Conservation (phyloP, 2,797 vertebrate species). For the Acestrorhynchus altus region DNA sequence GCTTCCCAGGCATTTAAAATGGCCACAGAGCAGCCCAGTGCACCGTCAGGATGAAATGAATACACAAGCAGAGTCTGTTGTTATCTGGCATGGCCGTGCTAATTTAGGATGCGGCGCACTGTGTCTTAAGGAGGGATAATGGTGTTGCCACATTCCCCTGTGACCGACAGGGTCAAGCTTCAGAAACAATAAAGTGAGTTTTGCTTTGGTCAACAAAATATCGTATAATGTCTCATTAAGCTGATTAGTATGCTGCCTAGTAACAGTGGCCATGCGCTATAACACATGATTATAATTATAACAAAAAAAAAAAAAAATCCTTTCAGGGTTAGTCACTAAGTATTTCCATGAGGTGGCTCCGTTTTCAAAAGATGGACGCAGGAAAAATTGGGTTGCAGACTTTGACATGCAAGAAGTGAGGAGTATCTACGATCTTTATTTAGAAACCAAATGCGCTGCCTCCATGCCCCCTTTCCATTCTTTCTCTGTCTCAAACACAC, state of each 20-base stretch:
- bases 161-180: slow-evolving; percentile 93
- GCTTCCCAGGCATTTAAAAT: slow-evolving; percentile 58
- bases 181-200: slow-evolving; percentile 93
- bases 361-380: slow-evolving; percentile 78
- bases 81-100: slow-evolving; percentile 52
- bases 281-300: slow-evolving; percentile 95
- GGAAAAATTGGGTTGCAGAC: slow-evolving; percentile 77
- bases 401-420: slow-evolving; percentile 54
- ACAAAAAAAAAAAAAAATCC: slow-evolving; percentile 82
- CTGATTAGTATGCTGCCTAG: slow-evolving; percentile 98
- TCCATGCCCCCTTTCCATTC: background rate
- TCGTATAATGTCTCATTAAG: slow-evolving; percentile 99
- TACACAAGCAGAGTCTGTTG: slow-evolving; percentile 59
- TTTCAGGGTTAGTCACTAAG: slow-evolving; percentile 88
- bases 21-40: slow-evolving; percentile 54
- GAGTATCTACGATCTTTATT: slow-evolving; percentile 32
- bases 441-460: slow-evolving; percentile 38
- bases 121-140: slow-evolving; percentile 79
- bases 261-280: slow-evolving; percentile 91
- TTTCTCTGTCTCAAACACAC: background rate
- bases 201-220: slow-evolving; percentile 99
- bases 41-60: slow-evolving; percentile 54
- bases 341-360: slow-evolving; percentile 85
- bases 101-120: slow-evolving; percentile 53
- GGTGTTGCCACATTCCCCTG: slow-evolving; percentile 78